These are phyloP conservation scores for Brachycybe producta DNA, from an alignment of 2,888 invertebrate species.

Conservation along the genomic window DNA sequence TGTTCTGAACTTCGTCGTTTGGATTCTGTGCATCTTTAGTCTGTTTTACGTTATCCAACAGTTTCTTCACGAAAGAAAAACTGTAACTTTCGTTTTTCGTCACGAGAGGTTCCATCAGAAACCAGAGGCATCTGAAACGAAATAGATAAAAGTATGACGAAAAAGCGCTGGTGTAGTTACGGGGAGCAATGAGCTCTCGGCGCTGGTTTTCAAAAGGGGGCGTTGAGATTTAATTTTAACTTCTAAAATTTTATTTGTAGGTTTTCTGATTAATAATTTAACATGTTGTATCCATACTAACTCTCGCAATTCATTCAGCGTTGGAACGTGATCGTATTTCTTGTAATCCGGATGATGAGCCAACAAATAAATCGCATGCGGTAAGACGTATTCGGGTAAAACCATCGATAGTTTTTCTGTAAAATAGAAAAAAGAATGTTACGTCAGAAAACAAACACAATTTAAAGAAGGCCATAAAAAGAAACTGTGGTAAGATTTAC, in stretches of 20 bases:
- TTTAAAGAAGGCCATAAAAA: slow-evolving; percentile 8
- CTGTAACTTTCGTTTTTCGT: slow-evolving; percentile 87
- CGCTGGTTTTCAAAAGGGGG: too few relatives aligned
- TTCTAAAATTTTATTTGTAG: too few relatives aligned
- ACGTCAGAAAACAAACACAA: slow-evolving; percentile 18
- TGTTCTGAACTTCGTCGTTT: slow-evolving; percentile 67
- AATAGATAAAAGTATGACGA: slow-evolving; percentile 2
- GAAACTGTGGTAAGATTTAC: slow-evolving; percentile 25
- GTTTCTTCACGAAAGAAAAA: slow-evolving; percentile 85
- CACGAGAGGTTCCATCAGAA: slow-evolving; percentile 84
- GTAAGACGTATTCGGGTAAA: slow-evolving; percentile 92
- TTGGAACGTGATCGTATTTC: slow-evolving; percentile 57
- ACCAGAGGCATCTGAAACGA: slow-evolving; percentile 65
- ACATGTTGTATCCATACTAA: slow-evolving; percentile 26
- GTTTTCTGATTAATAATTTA: slow-evolving; percentile 19
- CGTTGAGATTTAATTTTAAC: too few relatives aligned
- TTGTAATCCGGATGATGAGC: slow-evolving; percentile 83
- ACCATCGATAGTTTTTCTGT: slow-evolving; percentile 34
- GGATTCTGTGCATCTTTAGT: slow-evolving; percentile 78
- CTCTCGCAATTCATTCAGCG: slow-evolving; percentile 55
- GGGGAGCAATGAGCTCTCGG: too few relatives aligned
- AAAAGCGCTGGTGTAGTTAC: too few relatives aligned
- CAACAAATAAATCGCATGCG: slow-evolving; percentile 88
- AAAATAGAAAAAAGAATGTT: slow-evolving; percentile 21
- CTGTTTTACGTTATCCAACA: slow-evolving; percentile 87